Evolutionary conservation across 1,140 invertebrate genomes (phyloP).

Genomic region (Anoplolepis gracilipes): DNA sequence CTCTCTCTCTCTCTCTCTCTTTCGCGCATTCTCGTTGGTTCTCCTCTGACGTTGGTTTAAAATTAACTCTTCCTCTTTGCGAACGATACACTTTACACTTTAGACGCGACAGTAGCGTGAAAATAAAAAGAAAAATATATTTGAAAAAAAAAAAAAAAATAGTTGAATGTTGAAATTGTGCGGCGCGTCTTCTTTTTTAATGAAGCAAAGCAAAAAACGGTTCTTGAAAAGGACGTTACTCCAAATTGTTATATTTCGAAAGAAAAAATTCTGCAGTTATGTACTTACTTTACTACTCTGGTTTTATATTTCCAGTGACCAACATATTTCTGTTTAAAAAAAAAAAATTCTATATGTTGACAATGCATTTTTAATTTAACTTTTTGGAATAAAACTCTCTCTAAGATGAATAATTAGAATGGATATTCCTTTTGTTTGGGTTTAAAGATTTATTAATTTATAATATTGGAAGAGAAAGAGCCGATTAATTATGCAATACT

Average conservation of each 20-base stretch:
- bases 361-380: neutral
- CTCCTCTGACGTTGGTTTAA: too few species aligned
- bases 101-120: conserved; percentile 19
- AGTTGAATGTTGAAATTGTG: too few species aligned
- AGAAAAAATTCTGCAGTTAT: too few species aligned
- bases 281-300: neutral
- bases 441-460: neutral
- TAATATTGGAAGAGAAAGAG: neutral
- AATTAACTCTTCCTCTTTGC: too few species aligned
- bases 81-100: neutral
- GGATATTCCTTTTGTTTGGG: too few species aligned
- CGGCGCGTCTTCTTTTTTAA: too few species aligned
- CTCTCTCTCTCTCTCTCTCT: too few species aligned
- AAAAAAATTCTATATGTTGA: neutral
- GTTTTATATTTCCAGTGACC: neutral
- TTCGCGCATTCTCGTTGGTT: too few species aligned
- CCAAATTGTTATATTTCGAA: too few species aligned
- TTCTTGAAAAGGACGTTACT: too few species aligned
- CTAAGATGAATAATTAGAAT: neutral
- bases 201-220: too few species aligned
- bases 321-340: neutral
- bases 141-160: conserved; percentile 2
- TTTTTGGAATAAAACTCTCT: neutral
- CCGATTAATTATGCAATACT: neutral
- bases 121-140: neutral